Evolutionary conservation across 2,113 vertebrate species (phyloP).

Genomic region (Oncorhynchus tshawytscha): DNA sequence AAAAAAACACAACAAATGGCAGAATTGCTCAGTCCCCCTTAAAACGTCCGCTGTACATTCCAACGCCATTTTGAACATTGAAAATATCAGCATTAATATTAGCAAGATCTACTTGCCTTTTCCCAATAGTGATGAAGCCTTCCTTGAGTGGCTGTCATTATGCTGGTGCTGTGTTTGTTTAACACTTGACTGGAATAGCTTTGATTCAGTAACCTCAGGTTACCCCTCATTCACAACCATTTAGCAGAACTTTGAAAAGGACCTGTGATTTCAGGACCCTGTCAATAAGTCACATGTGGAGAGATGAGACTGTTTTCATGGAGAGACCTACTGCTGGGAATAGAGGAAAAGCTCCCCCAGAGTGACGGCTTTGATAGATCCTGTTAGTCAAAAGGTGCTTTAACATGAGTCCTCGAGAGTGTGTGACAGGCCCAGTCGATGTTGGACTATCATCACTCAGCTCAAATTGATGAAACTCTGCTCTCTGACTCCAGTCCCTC

Average conservation of each 20-base stretch:
- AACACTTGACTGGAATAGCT: constrained; percentile 58
- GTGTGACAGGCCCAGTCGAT: not conserved
- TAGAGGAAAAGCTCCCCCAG: constrained; percentile 19
- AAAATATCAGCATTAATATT: constrained; percentile 33
- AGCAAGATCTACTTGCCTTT: constrained; percentile 52
- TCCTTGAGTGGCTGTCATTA: constrained; percentile 32
- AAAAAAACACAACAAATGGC: too few species aligned
- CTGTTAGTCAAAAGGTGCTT: constrained; percentile 22
- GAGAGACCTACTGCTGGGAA: constrained; percentile 18
- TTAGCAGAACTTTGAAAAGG: constrained; percentile 3
- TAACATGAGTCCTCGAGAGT: not conserved
- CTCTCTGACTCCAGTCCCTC: constrained; percentile 18
- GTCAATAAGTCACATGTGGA: constrained; percentile 34
- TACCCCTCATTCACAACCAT: not conserved
- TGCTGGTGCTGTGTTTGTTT: constrained; percentile 43
- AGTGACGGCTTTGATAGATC: constrained; percentile 55
- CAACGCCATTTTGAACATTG: constrained; percentile 7
- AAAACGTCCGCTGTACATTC: too few species aligned
- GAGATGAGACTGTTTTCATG: constrained; percentile 27
- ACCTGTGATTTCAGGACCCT: constrained; percentile 6
- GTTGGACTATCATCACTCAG: constrained; percentile 18
- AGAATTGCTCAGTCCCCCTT: too few species aligned
- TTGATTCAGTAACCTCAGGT: constrained; percentile 18
- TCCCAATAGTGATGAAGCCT: constrained; percentile 1
- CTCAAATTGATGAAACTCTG: constrained; percentile 20